Evolutionary conservation across 2,113 vertebrate genomes (phyloP).

Genomic region (Vombatus ursinus): DNA sequence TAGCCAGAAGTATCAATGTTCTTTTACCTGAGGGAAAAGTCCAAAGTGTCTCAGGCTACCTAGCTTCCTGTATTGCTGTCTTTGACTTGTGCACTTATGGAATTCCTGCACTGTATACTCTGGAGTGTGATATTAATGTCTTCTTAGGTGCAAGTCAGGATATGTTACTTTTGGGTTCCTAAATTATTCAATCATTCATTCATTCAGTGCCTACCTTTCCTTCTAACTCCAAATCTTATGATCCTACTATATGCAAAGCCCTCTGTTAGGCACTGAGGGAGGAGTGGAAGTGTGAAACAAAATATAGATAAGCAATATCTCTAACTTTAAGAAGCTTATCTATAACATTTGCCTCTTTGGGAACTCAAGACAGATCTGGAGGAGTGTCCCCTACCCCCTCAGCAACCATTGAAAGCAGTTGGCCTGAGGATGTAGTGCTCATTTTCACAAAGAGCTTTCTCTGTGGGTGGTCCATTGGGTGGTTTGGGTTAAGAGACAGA

Average conservation of each 20-base stretch:
- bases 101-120: background rate
- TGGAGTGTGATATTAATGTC: background rate
- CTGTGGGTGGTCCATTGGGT: background rate
- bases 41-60: fast-evolving
- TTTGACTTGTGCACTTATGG: background rate
- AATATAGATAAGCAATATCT: background rate
- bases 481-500: too few relatives aligned
- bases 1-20: fast-evolving
- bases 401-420: background rate
- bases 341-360: fast-evolving
- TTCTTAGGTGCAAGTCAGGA: background rate
- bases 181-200: background rate
- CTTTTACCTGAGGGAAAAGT: background rate
- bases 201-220: background rate
- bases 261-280: background rate
- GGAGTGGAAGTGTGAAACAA: background rate
- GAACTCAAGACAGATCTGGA: background rate
- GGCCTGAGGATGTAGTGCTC: background rate
- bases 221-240: background rate
- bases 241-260: background rate
- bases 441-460: background rate
- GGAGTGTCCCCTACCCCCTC: background rate
- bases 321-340: background rate
- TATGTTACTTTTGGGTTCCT: background rate
- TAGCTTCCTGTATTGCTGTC: background rate